Evolutionary conservation across 37 sponge, comb jelly and placozoan genomes (phyloP), one percentile per base, ranked within the genome.

Genomic region (Bolinopsis microptera): DNA sequence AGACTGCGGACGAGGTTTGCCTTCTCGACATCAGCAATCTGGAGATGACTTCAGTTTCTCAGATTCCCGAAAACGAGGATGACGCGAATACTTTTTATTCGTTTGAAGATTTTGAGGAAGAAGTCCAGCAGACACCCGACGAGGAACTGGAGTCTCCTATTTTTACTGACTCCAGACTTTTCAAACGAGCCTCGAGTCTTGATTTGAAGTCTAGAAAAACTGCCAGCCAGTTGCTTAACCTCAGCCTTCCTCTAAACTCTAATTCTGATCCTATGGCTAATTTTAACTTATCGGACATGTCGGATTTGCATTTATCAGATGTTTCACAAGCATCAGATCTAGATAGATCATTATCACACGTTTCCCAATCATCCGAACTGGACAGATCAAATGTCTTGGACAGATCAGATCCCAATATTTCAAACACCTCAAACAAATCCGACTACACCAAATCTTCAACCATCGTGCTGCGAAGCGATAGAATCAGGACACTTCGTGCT

Each of bases 361-460:
- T 30, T 41, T 41, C 61, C 90, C 61, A n/a, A 40, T 32, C 13
- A 18, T 35, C 36, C 37, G 8, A 13, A 0, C 33, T 18, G 18
- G 35, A 1, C 80, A 32, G 34, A 27, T 32, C 35, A 32, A 1
- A 1, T 28, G 22, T 16, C 35, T 1, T 9, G 9, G 5, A 13
- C 37, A 24, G 74, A 72, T 86, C 90, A 0, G 90, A 86, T 39
- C 90, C 8, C 90, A 86, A 86, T 30, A 86, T 38, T 3, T 86
- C 90, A 2, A 82, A 33, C 30, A 31, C 38, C 5, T 82, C 83
- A 2, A 41, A 39, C 27, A 38, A 36, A 5, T 41, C 90, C 3
- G 90, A 86, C 36, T 86, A 86, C 90, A 86, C 90, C 61, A 86
- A 86, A 86, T 34, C 90, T 23, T 86, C 90, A 2, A n/a, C 90